Percentiles rank a stretch among this genome's conserved stretches.
These are phyloP conservation scores for Scrobipalpa costella DNA, from an alignment of 2,888 invertebrate genomes.

Conservation along the genomic window DNA sequence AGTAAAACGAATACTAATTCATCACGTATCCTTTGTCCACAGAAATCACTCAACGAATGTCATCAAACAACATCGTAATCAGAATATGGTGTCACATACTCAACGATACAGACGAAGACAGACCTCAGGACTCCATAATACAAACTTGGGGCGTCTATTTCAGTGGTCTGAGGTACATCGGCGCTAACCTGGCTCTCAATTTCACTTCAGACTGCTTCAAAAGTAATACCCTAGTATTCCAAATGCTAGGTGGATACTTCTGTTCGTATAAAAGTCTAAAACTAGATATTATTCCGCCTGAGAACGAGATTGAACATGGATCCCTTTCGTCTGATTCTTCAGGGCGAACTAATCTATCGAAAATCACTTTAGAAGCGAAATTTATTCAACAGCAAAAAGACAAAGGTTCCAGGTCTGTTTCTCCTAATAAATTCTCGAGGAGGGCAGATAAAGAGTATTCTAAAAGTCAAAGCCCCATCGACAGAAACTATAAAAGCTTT, in stretches of 20 bases:
- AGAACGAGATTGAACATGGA: slow-evolving; percentile 68
- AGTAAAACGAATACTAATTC: too few relatives aligned
- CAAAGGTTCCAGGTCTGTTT: slow-evolving; percentile 68
- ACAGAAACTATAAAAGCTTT: slow-evolving; percentile 65
- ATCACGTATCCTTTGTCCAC: slow-evolving; percentile 34
- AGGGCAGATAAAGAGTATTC: slow-evolving; percentile 68
- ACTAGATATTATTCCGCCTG: slow-evolving; percentile 73
- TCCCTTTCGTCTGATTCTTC: slow-evolving; percentile 71
- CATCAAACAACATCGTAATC: slow-evolving; percentile 72
- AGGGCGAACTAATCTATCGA: slow-evolving; percentile 61
- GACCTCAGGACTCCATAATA: slow-evolving; percentile 80
- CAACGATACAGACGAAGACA: slow-evolving; percentile 43
- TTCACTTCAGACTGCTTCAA: slow-evolving; percentile 85
- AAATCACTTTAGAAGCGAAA: slow-evolving; percentile 63
- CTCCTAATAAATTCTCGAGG: slow-evolving; percentile 61
- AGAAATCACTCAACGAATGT: slow-evolving; percentile 75
- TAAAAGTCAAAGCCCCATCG: slow-evolving; percentile 74
- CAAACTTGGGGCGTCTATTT: slow-evolving; percentile 93
- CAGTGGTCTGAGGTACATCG: slow-evolving; percentile 89
- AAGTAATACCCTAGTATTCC: slow-evolving; percentile 90
- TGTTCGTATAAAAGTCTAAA: slow-evolving; percentile 82
- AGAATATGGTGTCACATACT: slow-evolving; percentile 73
- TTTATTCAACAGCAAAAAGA: slow-evolving; percentile 54
- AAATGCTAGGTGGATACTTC: slow-evolving; percentile 93
- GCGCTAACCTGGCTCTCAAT: slow-evolving; percentile 84